Conservation (phyloP, 2,888 invertebrate genomes). For the Idaea dimidiata region DNA sequence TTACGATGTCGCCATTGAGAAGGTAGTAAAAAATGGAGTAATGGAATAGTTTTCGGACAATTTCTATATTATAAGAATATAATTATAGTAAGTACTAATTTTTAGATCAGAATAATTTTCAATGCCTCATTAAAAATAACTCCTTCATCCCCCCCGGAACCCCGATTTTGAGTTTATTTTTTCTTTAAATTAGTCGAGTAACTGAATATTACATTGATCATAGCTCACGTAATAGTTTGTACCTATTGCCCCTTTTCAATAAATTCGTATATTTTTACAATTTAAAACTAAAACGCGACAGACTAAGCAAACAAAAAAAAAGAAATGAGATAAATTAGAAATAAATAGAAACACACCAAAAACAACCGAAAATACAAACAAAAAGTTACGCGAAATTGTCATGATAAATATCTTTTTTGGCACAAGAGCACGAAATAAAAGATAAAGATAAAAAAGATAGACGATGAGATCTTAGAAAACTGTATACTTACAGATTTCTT, state of each 20-base stretch:
- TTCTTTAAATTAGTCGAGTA: no score
- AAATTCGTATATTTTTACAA: not conserved
- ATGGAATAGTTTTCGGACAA: no score
- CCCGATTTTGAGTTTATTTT: no score
- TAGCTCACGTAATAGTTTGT: not conserved
- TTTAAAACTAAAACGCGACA: slow-evolving; percentile 22
- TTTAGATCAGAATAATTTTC: no score
- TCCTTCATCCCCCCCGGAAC: no score
- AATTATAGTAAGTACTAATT: no score
- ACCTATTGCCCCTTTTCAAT: not conserved
- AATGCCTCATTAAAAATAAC: no score
- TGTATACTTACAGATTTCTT: slow-evolving; percentile 56
- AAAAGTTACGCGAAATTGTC: slow-evolving; percentile 58
- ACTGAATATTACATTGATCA: not conserved
- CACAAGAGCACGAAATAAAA: slow-evolving; percentile 53
- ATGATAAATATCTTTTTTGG: slow-evolving; percentile 68
- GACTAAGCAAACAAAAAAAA: slow-evolving; percentile 27
- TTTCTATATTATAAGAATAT: no score
- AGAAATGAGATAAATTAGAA: slow-evolving; percentile 42
- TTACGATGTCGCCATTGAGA: no score
- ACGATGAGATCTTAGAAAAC: slow-evolving; percentile 76
- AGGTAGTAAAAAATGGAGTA: no score
- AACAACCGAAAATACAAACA: not conserved
- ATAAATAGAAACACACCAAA: slow-evolving; percentile 58
- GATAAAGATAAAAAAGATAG: slow-evolving; percentile 44